phyloP scores from a whole-genome alignment of 2,797 vertebrate genomes.

The Cyprinodon diabolis region DNA sequence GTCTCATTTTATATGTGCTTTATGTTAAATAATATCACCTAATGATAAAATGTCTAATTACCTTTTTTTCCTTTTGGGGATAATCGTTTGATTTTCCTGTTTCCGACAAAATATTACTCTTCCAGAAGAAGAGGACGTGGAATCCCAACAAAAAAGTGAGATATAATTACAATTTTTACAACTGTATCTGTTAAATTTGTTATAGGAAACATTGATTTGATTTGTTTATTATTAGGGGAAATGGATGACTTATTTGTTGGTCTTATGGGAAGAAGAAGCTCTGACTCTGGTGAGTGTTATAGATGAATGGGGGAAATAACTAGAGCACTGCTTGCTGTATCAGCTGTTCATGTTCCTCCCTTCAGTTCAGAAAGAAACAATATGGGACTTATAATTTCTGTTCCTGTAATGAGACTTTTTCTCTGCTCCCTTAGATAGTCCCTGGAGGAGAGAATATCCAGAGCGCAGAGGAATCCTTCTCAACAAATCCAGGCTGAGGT shows the following conservation, averaged over 20 bases:
- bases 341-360: not conserved
- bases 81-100: not conserved
- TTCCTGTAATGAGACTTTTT: not conserved
- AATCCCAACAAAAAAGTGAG: constrained; percentile 89
- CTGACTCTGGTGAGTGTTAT: constrained; percentile 73
- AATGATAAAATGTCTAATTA: not conserved
- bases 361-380: not conserved
- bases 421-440: constrained; percentile 67
- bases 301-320: not conserved
- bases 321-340: not conserved
- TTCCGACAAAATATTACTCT: constrained; percentile 27
- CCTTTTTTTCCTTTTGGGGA: not conserved
- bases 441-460: constrained; percentile 77
- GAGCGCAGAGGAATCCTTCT: constrained; percentile 79
- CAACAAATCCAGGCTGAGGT: constrained; percentile 85
- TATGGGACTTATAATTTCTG: not conserved
- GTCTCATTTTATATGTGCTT: constrained; percentile 31
- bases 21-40: not conserved
- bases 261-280: constrained; percentile 92
- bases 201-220: not conserved
- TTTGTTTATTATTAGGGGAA: constrained; percentile 80
- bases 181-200: too few relatives aligned
- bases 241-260: constrained; percentile 98
- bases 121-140: constrained; percentile 77
- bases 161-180: not conserved